These are phyloP conservation scores for Gobio occitaniae DNA, from an alignment of 2,797 vertebrate species.

Conservation along the genomic window DNA sequence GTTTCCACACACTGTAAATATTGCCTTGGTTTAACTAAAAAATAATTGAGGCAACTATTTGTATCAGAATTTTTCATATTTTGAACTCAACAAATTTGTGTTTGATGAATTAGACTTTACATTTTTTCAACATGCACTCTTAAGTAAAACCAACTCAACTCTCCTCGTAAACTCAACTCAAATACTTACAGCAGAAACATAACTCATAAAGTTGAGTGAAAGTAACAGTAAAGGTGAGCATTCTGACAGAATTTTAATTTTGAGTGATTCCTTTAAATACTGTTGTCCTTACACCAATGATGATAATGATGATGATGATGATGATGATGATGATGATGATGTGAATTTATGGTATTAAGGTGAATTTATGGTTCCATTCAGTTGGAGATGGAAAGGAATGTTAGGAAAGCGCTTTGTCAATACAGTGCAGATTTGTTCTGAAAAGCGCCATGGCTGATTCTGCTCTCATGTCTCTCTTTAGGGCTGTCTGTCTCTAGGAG, in stretches of 20 bases:
- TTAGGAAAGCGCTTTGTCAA: neutral
- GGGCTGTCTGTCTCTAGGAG: constrained; percentile 71
- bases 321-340: neutral
- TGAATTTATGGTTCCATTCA: neutral
- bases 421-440: neutral
- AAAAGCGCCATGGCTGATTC: constrained; percentile 8
- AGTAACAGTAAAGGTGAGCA: too few relatives aligned
- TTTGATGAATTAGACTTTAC: neutral
- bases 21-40: neutral
- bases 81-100: neutral
- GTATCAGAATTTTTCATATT: neutral
- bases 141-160: neutral
- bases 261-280: neutral
- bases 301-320: neutral
- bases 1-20: neutral
- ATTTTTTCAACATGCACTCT: neutral
- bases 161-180: neutral
- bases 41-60: neutral
- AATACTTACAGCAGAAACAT: too few relatives aligned
- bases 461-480: constrained; percentile 20
- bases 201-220: too few relatives aligned
- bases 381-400: neutral
- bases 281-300: neutral
- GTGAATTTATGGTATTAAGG: neutral
- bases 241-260: neutral